Base-by-base conservation (phyloP, 2,113 vertebrate species). In the Campylorhamphus procurvoides region DNA sequence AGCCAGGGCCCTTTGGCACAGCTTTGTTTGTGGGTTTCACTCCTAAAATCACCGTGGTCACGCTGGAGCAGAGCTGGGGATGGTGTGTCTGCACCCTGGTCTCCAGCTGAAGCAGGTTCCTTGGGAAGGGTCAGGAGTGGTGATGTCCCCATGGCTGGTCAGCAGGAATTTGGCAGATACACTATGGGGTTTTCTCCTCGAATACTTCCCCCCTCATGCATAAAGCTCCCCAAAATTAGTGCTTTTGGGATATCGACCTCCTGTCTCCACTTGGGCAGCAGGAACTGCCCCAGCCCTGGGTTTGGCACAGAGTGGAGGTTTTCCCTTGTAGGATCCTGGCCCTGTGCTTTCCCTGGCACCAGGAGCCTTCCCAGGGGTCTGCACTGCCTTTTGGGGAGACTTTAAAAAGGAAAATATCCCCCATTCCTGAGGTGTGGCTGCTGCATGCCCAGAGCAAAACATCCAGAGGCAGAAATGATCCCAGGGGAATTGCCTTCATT, bases 41-140 rank as follows among this genome's bases (percentile, higher is more conserved):
- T 31, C 35, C 72, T 50, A 4, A 64, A 71, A 56, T 31, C 0
- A 0, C 4, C 4, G 39, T 3, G 14, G 6, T 39, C 0, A 0
- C 8, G 19, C 55, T 19, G 46, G 37, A 52, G 58, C 2, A 2
- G 62, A 59, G 55, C 62, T 58, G 84, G 49, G 52, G 14, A 14
- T 2, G 1, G 10, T 0, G 0, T 20, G n/a, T 31, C 52, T 33
- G 67, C 49, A 40, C 27, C 0, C 2, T 8, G 14, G 29, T 9
- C 10, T 19, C 37, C 0, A 0, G 40, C 31, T 0, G 3, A 33
- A 49, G 31, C 28, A 35, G 25, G 5, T 3, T 4, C 84, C 53
- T 86, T 10, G 49, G 78, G 42, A 33, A 63, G 40, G 49, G 11
- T 29, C 12, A 33, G 59, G n/a, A 44, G 27, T 0, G 5, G 13